Conservation (phyloP, 2,797 vertebrate species). For the Anabas testudineus region DNA sequence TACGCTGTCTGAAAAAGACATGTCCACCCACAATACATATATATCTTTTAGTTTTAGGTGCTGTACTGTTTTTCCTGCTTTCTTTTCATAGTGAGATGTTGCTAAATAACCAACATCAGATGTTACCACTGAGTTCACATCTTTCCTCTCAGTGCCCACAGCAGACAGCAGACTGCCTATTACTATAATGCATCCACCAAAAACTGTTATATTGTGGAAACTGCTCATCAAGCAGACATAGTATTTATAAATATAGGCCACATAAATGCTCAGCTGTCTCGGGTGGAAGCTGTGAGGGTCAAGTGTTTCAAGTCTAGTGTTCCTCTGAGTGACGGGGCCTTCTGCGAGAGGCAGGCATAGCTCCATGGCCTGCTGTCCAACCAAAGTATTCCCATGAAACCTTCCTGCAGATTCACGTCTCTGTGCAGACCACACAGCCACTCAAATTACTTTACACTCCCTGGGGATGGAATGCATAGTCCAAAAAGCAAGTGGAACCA, state of each 20-base stretch:
- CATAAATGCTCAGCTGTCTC: conserved; percentile 89
- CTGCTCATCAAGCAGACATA: conserved; percentile 33
- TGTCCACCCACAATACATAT: too few relatives aligned
- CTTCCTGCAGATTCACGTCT: conserved; percentile 15
- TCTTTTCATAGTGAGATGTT: too few relatives aligned
- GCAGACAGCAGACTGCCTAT: not conserved
- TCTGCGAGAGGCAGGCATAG: conserved; percentile 73
- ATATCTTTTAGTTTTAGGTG: not conserved
- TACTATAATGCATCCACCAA: not conserved
- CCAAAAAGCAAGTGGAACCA: conserved; percentile 25
- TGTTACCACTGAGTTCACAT: not conserved
- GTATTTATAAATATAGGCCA: conserved; percentile 78
- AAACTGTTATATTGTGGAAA: conserved; percentile 36
- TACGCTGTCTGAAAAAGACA: not conserved
- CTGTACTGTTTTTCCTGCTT: not conserved
- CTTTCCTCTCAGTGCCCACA: not conserved
- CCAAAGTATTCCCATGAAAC: conserved; percentile 42
- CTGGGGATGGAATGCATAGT: conserved; percentile 1
- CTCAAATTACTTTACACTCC: conserved; percentile 52
- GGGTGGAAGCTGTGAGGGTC: conserved; percentile 58
- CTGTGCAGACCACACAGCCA: conserved; percentile 7
- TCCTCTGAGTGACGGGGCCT: conserved; percentile 83
- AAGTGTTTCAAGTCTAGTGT: conserved; percentile 56
- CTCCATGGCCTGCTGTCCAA: conserved; percentile 35
- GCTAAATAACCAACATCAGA: not conserved